phyloP scores from a whole-genome alignment of 2,113 vertebrate genomes.

The Patagioenas fasciata region DNA sequence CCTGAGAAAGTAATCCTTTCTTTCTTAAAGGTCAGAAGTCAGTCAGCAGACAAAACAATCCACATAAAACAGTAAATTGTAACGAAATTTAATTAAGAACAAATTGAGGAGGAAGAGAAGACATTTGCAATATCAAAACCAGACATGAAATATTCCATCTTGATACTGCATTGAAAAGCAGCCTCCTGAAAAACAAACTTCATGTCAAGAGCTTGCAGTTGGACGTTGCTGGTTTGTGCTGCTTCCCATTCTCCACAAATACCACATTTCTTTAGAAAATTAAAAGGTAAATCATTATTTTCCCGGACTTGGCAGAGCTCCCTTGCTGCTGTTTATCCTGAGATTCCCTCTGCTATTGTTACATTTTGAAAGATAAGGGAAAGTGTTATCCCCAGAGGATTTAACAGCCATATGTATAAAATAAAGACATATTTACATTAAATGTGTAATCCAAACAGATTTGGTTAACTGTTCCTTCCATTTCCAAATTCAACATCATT shows the following conservation, averaged over 20 bases:
- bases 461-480: background rate
- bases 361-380: background rate
- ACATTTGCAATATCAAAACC: background rate
- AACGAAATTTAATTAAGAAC: constrained; percentile 1
- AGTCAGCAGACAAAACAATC: background rate
- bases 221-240: background rate
- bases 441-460: background rate
- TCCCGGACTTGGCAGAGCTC: background rate
- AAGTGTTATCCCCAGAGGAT: background rate
- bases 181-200: background rate
- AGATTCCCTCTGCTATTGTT: background rate
- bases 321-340: background rate
- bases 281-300: background rate
- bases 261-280: background rate
- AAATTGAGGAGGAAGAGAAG: background rate
- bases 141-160: background rate
- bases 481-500: background rate
- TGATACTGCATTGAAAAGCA: background rate
- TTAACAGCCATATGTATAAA: background rate
- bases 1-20: background rate
- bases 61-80: background rate
- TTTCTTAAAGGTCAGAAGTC: background rate
- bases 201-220: background rate
- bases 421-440: background rate
- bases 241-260: fast-evolving